Evolutionary conservation across 2,113 vertebrate species (phyloP).

Genomic region (Pterocles gutturalis): DNA sequence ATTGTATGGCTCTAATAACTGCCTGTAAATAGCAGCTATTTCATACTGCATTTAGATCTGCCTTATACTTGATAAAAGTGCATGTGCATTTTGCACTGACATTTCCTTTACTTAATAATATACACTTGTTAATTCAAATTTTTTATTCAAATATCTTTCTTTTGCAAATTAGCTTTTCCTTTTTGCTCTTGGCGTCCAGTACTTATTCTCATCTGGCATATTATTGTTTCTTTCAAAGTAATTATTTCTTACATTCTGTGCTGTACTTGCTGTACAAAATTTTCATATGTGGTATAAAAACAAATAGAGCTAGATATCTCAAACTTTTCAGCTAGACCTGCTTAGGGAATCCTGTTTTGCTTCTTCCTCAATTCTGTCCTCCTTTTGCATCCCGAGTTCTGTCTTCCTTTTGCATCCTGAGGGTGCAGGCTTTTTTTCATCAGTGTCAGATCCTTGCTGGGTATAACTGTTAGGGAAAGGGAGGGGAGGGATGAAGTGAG

Average conservation of each 20-base stretch:
- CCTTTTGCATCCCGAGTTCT: not conserved
- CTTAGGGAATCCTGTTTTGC: not conserved
- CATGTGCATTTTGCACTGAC: not conserved
- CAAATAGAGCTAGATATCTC: not conserved
- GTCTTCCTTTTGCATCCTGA: not conserved
- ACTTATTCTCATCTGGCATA: not conserved
- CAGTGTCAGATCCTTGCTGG: not conserved
- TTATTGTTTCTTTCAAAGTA: not conserved
- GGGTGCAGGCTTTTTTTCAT: not conserved
- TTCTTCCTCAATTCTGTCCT: not conserved
- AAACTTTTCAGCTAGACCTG: not conserved
- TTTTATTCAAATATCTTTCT: not conserved
- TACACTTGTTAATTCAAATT: not conserved
- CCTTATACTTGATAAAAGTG: not conserved
- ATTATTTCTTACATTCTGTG: not conserved
- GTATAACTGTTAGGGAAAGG: accelerated
- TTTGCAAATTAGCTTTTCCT: constrained; percentile 2
- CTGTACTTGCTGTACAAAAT: not conserved
- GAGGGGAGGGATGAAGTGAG: not conserved
- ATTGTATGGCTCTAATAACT: not conserved
- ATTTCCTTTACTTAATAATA: not conserved
- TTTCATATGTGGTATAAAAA: not conserved
- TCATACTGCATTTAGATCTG: not conserved
- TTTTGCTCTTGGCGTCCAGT: not conserved
- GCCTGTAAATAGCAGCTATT: not conserved